Percentiles rank a stretch among this genome's conserved stretches.
Conservation (phyloP, 30 jellyfish, hydroid and myxozoan species). For the Sanderia malayensis region DNA sequence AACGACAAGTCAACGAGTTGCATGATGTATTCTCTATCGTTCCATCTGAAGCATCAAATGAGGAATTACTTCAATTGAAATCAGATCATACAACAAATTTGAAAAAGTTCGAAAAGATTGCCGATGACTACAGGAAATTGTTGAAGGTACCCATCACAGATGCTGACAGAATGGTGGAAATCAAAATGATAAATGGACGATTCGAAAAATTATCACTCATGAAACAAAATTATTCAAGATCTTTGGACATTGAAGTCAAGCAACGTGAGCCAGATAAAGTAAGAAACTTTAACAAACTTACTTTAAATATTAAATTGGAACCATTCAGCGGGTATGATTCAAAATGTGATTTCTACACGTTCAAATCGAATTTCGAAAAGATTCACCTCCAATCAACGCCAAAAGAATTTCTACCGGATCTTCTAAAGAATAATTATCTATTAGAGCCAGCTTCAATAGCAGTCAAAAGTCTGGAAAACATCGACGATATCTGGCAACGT, state of each 20-base stretch:
- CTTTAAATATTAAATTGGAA: slow-evolving; percentile 8
- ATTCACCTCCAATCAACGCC: no score
- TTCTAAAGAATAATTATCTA: no score
- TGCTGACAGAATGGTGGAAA: neutral
- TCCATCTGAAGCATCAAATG: neutral
- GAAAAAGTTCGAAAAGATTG: neutral
- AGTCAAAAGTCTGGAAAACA: no score
- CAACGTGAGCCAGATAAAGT: neutral
- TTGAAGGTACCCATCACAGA: neutral
- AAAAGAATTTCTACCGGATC: no score
- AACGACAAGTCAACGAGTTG: no score
- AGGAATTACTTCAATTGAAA: slow-evolving; percentile 7
- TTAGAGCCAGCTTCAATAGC: no score
- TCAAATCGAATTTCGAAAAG: no score
- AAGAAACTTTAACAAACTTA: slow-evolving; percentile 3
- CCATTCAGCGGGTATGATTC: no score
- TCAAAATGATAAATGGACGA: neutral
- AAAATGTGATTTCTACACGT: no score
- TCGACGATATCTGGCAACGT: no score
- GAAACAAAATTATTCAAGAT: slow-evolving; percentile 21
- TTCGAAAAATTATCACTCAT: neutral
- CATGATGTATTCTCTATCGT: no score
- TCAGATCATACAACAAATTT: slow-evolving; percentile 1
- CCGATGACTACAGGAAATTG: neutral
- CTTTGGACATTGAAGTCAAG: no score